phyloP scores from a whole-genome alignment of 2,888 invertebrate genomes.

The Ceramica pisi region DNA sequence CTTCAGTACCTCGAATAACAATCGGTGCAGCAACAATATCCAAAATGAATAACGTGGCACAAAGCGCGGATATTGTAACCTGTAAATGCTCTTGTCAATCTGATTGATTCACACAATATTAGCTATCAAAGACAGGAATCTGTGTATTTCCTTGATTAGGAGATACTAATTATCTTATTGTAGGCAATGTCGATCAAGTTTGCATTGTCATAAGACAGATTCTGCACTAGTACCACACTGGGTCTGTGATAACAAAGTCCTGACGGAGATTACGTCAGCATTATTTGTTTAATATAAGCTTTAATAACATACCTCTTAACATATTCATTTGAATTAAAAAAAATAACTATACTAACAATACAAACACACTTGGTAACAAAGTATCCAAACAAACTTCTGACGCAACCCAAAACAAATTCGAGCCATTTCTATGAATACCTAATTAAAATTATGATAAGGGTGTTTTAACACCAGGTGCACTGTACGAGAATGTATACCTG shows the following conservation, averaged over 20 bases:
- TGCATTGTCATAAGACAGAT: background rate
- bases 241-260: background rate
- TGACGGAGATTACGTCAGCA: too few relatives aligned
- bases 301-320: too few relatives aligned
- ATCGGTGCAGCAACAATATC: background rate
- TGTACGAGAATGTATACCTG: too few relatives aligned
- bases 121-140: conserved; percentile 9
- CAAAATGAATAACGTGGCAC: conserved; percentile 19
- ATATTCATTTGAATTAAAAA: background rate
- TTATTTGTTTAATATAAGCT: background rate
- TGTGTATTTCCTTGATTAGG: conserved; percentile 22
- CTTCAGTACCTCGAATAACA: background rate
- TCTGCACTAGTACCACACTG: too few relatives aligned
- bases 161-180: conserved; percentile 4
- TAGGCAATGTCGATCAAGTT: background rate
- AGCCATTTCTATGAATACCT: background rate
- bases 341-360: background rate
- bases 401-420: background rate
- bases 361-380: background rate
- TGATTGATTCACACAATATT: conserved; percentile 39
- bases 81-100: conserved; percentile 22
- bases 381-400: background rate
- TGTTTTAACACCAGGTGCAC: too few relatives aligned
- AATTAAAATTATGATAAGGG: too few relatives aligned
- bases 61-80: conserved; percentile 32